Base-by-base conservation (phyloP, 2,113 vertebrate species). In the Benitochromis conjunctus region DNA sequence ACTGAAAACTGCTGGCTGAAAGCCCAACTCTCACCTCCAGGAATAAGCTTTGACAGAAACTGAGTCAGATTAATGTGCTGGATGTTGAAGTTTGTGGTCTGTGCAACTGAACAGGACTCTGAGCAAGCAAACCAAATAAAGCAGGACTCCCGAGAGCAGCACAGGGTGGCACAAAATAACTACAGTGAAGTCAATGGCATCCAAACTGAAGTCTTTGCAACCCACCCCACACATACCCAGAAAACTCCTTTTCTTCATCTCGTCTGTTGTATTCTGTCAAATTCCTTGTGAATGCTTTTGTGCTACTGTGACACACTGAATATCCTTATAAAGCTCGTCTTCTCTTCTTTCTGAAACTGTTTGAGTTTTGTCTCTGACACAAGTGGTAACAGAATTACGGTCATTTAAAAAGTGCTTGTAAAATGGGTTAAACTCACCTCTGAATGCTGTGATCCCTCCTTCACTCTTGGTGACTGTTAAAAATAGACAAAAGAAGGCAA, bases 391-490 rank as follows among this genome's bases (percentile, higher is more conserved):
- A 38, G 62, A 38, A 34, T 5, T 13, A 21, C 4, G 2, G 19
- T 66, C 60, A 38, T 64, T 64, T 64, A 66, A 38, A 66, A 11
- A 66, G 62, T 66, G 29, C 29, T 19, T 66, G 62, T 38, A 38
- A 66, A 66, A 66, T 66, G 53, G n/a, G 34, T 54, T 41, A 55
- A 58, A 85, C 96, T 95, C 90, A 99, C 98, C 97, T 99, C 98
- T 3, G 97, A 97, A 92, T 97, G 97, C 92, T 97, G 96, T 64
- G 96, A 86, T 84, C 97, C 96, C 86, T 99, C 98, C 95, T 98
- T 99, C 92, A 99, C 98, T 96, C 98, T 96, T 19, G 98, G 98
- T 91, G 98, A 99, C 98, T 99, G 85, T 89, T 94, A 90, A 92
- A 74, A 90, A 91, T 43, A 89, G 9, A 86, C 31, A 86, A 51